These are phyloP conservation scores for Serilophus lunatus DNA, from an alignment of 2,113 vertebrate genomes.

Conservation along the genomic window DNA sequence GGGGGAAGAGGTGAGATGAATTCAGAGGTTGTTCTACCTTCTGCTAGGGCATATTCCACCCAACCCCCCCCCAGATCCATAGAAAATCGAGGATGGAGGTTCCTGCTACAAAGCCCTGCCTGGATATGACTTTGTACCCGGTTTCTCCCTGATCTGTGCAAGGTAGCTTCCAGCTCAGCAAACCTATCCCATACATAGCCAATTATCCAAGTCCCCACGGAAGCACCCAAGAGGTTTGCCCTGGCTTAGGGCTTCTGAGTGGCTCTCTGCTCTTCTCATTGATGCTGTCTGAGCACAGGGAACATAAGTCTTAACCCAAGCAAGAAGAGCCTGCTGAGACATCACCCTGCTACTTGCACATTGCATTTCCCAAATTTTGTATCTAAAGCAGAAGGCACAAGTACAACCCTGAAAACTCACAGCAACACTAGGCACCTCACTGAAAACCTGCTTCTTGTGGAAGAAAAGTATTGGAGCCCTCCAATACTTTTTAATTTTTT, in stretches of 20 bases:
- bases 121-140: background rate
- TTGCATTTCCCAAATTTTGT: accelerated
- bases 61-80: accelerated
- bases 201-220: background rate
- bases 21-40: background rate
- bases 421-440: background rate
- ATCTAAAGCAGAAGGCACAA: background rate
- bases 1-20: background rate
- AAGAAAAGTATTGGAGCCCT: background rate
- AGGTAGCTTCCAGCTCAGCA: background rate
- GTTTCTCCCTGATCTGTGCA: background rate
- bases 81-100: background rate
- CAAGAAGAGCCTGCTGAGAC: background rate
- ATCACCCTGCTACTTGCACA: background rate
- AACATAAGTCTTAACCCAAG: background rate
- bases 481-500: no score
- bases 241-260: background rate
- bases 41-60: background rate
- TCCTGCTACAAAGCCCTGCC: background rate
- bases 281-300: background rate
- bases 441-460: background rate
- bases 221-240: background rate
- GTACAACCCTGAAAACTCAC: background rate
- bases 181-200: background rate
- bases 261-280: background rate